phyloP scores from a whole-genome alignment of 1,140 invertebrate species.

The Pseudomyrmex concolor region DNA sequence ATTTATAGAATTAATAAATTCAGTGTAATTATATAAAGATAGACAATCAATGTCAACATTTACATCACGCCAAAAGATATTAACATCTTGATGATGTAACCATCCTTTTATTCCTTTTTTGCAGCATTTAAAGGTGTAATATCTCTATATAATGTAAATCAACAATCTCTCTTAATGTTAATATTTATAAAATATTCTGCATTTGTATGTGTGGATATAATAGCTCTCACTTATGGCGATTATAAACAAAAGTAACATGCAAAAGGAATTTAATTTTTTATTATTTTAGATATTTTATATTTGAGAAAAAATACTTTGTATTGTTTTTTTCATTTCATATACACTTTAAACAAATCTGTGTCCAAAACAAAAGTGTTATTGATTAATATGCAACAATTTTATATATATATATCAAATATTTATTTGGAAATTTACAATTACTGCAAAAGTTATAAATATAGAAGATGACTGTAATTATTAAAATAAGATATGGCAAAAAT shows the following conservation, averaged over 20 bases:
- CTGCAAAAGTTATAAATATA: slow-evolving; percentile 47
- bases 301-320: background rate
- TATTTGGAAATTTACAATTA: slow-evolving; percentile 40
- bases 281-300: slow-evolving; percentile 40
- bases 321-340: slow-evolving; percentile 15
- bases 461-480: slow-evolving; percentile 42
- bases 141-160: slow-evolving; percentile 37
- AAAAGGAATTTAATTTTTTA: slow-evolving; percentile 1
- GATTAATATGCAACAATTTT: slow-evolving; percentile 59
- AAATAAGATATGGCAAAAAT: slow-evolving; percentile 37
- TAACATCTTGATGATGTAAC: slow-evolving; percentile 38
- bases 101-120: slow-evolving; percentile 39
- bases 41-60: slow-evolving; percentile 62
- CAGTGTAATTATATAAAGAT: slow-evolving; percentile 45
- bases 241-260: slow-evolving; percentile 19
- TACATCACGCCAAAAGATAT: slow-evolving; percentile 43
- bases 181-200: slow-evolving; percentile 48
- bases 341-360: slow-evolving; percentile 6
- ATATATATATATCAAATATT: slow-evolving; percentile 32
- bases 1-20: slow-evolving; percentile 49
- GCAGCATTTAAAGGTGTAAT: slow-evolving; percentile 43
- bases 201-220: slow-evolving; percentile 1
- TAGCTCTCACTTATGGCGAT: slow-evolving; percentile 2
- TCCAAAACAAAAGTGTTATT: slow-evolving; percentile 23
- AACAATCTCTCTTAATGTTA: slow-evolving; percentile 45